These are phyloP conservation scores for Diploscapter pachys DNA, from an alignment of 1,140 invertebrate species.

Conservation along the genomic window DNA sequence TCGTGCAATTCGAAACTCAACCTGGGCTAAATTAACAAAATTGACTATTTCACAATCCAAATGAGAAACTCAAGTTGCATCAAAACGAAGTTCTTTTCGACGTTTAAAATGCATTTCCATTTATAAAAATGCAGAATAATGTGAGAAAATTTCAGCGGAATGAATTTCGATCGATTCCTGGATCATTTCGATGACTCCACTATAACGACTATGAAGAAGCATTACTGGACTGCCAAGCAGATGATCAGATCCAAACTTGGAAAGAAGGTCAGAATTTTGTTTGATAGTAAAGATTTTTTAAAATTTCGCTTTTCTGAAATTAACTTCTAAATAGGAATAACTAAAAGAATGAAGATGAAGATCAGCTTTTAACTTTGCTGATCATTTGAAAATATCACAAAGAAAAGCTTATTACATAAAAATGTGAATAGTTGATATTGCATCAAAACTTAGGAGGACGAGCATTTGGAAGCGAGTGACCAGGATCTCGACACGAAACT, in stretches of 20 bases:
- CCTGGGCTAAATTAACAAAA: too few relatives aligned
- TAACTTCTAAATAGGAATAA: too few relatives aligned
- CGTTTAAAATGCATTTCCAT: neutral
- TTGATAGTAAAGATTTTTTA: neutral
- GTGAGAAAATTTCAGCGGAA: conserved; percentile 41
- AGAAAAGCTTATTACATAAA: too few relatives aligned
- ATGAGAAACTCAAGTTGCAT: too few relatives aligned
- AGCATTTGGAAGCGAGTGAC: conserved; percentile 90
- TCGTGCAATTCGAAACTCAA: neutral
- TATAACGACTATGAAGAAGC: conserved; percentile 81
- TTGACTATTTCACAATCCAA: too few relatives aligned
- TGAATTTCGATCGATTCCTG: conserved; percentile 60
- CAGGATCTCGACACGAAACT: conserved; percentile 93
- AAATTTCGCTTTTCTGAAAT: conserved; percentile 4
- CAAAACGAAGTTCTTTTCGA: too few relatives aligned
- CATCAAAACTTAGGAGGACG: conserved; percentile 74
- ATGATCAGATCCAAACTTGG: conserved; percentile 86
- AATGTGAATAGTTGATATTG: neutral
- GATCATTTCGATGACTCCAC: conserved; percentile 65
- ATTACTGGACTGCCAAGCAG: conserved; percentile 97
- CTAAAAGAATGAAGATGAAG: too few relatives aligned
- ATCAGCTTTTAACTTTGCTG: too few relatives aligned
- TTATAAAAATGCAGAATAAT: neutral
- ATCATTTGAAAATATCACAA: too few relatives aligned
- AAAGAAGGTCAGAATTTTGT: conserved; percentile 65